phyloP scores from a whole-genome alignment of 2,797 vertebrate genomes.

The Otolemur crassicaudatus region DNA sequence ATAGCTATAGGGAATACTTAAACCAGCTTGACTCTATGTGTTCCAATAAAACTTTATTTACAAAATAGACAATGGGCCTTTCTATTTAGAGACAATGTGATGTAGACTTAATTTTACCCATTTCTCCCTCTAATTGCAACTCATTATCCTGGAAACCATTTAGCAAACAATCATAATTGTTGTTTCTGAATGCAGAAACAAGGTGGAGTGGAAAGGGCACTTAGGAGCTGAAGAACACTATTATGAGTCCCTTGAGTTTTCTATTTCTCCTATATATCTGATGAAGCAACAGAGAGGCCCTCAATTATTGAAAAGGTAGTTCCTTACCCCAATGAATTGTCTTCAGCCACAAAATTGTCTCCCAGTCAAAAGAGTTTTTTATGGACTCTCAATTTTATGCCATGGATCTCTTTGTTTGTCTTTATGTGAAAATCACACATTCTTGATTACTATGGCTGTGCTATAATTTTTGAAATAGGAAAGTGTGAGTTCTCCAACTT shows the following conservation, averaged over 20 bases:
- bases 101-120: not conserved
- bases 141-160: not conserved
- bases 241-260: not conserved
- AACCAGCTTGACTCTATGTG: not conserved
- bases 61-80: not conserved
- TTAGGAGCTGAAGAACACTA: not conserved
- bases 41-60: constrained; percentile 1
- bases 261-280: not conserved
- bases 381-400: not conserved
- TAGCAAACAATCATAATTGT: not conserved
- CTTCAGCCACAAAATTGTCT: not conserved
- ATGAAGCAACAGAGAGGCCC: not conserved
- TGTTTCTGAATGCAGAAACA: not conserved
- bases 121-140: not conserved
- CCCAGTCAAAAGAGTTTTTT: not conserved
- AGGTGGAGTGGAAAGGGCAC: not conserved
- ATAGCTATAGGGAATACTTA: not conserved
- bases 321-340: not conserved
- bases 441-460: not conserved
- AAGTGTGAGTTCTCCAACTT: not conserved
- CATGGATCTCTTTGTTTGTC: not conserved
- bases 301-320: not conserved
- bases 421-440: not conserved
- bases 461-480: not conserved
- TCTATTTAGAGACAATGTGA: not conserved